Base-by-base conservation (phyloP, 2,888 invertebrate genomes). In the Acleris laterana region DNA sequence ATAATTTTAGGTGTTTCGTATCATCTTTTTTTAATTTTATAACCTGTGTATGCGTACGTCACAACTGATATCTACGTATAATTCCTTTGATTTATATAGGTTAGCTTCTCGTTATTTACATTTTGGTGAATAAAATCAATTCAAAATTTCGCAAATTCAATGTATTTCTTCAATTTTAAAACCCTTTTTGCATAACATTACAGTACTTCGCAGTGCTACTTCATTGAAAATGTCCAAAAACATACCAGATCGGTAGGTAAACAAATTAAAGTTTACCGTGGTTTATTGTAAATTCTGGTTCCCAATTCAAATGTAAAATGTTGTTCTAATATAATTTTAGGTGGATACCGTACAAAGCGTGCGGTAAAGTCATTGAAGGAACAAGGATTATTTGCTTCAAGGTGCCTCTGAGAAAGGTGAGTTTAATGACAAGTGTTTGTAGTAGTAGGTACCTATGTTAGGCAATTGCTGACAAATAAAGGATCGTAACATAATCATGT, bases 381-480 rank as follows among this genome's bases (percentile, higher is more conserved):
- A 96, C 96, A 5, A 94, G 94, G 71, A 94, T 97, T 72, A 88
- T 97, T 74, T 94, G 96, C 69, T 96, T 96, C 83, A 97, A 97
- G 89, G 96, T 96, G 38, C 97, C 97, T 20, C 75, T 93, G 1
- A 80, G 76, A 74, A 84, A 79, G 83, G 93, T 93, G 78, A 82
- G 90, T 65, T 50, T 13, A 3, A 42, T 20, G 16, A 28, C n/a
- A 2, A 25, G 5, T 5, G 0, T 25, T 25, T 5, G 6, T 51
- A 28, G 28, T n/a, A 17, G n/a, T n/a, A n/a, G n/a, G n/a, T n/a
- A n/a, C n/a, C n/a, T n/a, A 17, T 46, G n/a, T 46, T 46, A 46
- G 16, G 17, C 46, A n/a, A 7, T 6, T 17, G n/a, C 17, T 46
- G 16, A 6, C 6, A 44, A 44, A 44, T n/a, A 44, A 0, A 44